Conservation (phyloP, 1,140 invertebrate genomes). For the Cherax destructor region DNA sequence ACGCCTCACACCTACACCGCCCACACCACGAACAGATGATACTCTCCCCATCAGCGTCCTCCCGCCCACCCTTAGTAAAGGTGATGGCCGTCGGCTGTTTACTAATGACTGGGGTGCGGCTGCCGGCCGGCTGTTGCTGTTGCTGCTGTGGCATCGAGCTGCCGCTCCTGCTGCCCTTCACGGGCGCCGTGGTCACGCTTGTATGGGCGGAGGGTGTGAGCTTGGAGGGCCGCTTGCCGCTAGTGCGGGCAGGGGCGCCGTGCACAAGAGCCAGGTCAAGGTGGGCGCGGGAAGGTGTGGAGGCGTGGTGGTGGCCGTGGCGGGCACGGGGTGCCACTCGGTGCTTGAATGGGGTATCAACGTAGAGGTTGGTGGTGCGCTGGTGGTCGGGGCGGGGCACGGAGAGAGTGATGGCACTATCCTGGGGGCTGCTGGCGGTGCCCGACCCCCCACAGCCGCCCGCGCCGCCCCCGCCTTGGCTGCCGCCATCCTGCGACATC, state of each 20-base stretch:
- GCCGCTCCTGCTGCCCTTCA: conserved; percentile 30
- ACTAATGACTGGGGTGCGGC: conserved; percentile 61
- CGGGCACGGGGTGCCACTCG: conserved; percentile 71
- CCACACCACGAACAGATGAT: conserved; percentile 91
- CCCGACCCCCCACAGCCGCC: conserved; percentile 56
- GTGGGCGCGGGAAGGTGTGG: conserved; percentile 74
- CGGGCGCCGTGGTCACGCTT: conserved; percentile 46
- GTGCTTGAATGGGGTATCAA: conserved; percentile 84
- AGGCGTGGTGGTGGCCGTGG: conserved; percentile 19
- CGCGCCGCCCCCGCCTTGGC: conserved; percentile 65
- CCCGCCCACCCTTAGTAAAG: conserved; percentile 70
- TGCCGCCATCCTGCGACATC: conserved; percentile 66
- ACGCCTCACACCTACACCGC: conserved; percentile 90
- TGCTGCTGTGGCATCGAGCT: conserved; percentile 1
- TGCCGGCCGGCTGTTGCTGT: conserved; percentile 37
- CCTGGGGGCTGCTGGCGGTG: conserved; percentile 49
- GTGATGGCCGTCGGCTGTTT: conserved; percentile 72
- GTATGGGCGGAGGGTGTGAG: not conserved
- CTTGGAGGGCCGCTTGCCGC: conserved; percentile 43
- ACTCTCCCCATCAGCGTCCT: conserved; percentile 76
- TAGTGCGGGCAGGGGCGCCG: conserved; percentile 48
- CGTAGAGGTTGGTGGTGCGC: conserved; percentile 88
- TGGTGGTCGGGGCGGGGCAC: conserved; percentile 85
- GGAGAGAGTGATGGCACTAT: conserved; percentile 62
- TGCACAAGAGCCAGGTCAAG: conserved; percentile 75